Percentiles rank a stretch among this genome's conserved stretches.
These are phyloP conservation scores for Oedothorax gibbosus DNA, from an alignment of 1,140 invertebrate genomes.

Conservation along the genomic window DNA sequence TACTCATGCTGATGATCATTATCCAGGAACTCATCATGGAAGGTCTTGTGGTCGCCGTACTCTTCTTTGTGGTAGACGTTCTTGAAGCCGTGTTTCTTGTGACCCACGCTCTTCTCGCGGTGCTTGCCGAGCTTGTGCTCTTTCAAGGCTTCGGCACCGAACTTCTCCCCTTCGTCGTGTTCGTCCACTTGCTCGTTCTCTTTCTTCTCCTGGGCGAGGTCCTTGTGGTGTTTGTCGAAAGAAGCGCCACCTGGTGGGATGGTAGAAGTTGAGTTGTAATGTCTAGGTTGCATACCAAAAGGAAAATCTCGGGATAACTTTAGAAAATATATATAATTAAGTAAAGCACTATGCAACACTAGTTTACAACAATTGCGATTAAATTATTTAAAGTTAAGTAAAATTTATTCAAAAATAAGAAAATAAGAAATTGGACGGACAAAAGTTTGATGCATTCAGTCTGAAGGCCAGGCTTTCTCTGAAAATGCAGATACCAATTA, in stretches of 20 bases:
- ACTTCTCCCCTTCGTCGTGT: slow-evolving; percentile 33
- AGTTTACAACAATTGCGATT: too few species aligned
- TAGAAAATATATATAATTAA: neutral
- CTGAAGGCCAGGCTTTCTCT: too few species aligned
- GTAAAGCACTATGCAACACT: neutral
- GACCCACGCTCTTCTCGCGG: slow-evolving; percentile 37
- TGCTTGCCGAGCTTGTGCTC: slow-evolving; percentile 50
- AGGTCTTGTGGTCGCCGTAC: slow-evolving; percentile 63
- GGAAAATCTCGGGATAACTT: neutral
- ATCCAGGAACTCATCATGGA: slow-evolving; percentile 62
- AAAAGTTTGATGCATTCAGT: too few species aligned
- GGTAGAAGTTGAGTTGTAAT: neutral
- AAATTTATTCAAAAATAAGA: neutral
- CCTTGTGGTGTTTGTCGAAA: slow-evolving; percentile 46
- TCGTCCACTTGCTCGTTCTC: slow-evolving; percentile 31
- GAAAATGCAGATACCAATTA: too few species aligned
- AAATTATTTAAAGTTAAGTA: neutral
- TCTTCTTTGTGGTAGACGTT: slow-evolving; percentile 64
- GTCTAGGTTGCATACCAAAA: neutral
- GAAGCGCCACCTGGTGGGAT: slow-evolving; percentile 27
- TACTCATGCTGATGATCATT: slow-evolving; percentile 53
- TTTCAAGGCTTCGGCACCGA: slow-evolving; percentile 34
- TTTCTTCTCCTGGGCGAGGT: slow-evolving; percentile 16
- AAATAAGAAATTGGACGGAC: too few species aligned
- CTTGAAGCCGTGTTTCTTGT: slow-evolving; percentile 61